These are phyloP conservation scores for Calephelis virginiensis DNA, from an alignment of 1,140 invertebrate genomes.

Conservation along the genomic window DNA sequence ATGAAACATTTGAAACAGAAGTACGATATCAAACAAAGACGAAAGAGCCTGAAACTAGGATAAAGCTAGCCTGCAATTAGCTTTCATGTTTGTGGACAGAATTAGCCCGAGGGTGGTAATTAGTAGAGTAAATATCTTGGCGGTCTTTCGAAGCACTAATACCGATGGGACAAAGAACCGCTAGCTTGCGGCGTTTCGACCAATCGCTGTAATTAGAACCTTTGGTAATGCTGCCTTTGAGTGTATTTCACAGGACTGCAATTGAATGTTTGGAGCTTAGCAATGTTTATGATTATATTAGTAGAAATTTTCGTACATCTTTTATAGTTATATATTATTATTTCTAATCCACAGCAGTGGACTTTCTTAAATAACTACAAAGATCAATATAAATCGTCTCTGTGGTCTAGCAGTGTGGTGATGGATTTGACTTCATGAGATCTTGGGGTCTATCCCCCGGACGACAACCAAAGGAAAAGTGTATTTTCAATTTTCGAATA, in stretches of 20 bases:
- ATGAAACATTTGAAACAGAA: neutral
- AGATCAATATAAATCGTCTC: too few relatives aligned
- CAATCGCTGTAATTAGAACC: conserved; percentile 16
- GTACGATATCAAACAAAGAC: neutral
- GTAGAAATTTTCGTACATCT: too few relatives aligned
- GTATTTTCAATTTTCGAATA: too few relatives aligned
- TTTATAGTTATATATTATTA: too few relatives aligned
- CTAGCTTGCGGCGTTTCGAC: conserved; percentile 23
- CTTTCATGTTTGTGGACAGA: conserved; percentile 35
- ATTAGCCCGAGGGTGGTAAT: conserved; percentile 33
- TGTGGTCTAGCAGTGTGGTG: too few relatives aligned
- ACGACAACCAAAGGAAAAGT: too few relatives aligned
- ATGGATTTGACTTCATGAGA: too few relatives aligned
- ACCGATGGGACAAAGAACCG: conserved; percentile 28
- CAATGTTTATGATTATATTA: too few relatives aligned
- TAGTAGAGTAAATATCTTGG: conserved; percentile 31
- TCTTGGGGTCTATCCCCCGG: too few relatives aligned
- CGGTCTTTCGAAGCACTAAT: conserved; percentile 16
- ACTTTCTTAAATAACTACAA: too few relatives aligned
- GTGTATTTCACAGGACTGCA: conserved; percentile 5
- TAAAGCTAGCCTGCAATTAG: conserved; percentile 32
- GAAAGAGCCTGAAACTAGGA: conserved; percentile 23
- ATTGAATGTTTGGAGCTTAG: conserved; percentile 1
- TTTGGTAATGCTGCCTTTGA: conserved; percentile 4
- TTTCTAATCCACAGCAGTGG: too few relatives aligned